phyloP scores from a whole-genome alignment of 2,113 vertebrate species.

The Elephas maximus region DNA sequence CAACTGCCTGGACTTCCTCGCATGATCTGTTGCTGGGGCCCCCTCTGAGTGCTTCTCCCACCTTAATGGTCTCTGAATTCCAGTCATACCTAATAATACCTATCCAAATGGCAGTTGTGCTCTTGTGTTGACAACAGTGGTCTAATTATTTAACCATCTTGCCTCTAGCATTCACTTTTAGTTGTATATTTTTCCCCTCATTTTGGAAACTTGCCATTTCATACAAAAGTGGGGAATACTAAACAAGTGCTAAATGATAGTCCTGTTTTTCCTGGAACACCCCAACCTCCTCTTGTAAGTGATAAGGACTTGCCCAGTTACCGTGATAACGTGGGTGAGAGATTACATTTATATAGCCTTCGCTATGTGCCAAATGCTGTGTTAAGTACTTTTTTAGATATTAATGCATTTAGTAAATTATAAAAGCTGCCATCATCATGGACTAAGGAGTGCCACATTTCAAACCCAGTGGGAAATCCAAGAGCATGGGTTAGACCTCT shows the following conservation, averaged over 20 bases:
- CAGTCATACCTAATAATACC: neutral
- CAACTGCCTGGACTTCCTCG: neutral
- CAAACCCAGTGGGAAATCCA: neutral
- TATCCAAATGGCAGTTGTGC: neutral
- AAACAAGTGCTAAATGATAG: neutral
- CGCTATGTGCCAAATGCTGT: neutral
- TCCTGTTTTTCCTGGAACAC: neutral
- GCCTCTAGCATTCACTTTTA: neutral
- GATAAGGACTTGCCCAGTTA: neutral
- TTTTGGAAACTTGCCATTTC: neutral
- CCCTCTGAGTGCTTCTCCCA: accelerated
- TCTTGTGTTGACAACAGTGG: neutral
- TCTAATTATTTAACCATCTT: neutral
- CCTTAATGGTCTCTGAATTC: neutral
- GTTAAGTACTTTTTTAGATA: neutral
- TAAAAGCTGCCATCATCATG: neutral
- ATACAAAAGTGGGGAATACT: neutral
- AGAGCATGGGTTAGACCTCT: neutral
- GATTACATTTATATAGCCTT: neutral
- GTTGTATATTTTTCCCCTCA: neutral
- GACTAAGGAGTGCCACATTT: neutral
- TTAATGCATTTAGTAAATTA: neutral
- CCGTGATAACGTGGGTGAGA: neutral
- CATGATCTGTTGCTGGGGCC: neutral
- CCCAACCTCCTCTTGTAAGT: neutral